A percentile compares a stretch with the other conserved stretches of the same genome.
These are phyloP conservation scores for Sorex maritimensis DNA, from an alignment of 2,797 vertebrate genomes.

Conservation along the genomic window DNA sequence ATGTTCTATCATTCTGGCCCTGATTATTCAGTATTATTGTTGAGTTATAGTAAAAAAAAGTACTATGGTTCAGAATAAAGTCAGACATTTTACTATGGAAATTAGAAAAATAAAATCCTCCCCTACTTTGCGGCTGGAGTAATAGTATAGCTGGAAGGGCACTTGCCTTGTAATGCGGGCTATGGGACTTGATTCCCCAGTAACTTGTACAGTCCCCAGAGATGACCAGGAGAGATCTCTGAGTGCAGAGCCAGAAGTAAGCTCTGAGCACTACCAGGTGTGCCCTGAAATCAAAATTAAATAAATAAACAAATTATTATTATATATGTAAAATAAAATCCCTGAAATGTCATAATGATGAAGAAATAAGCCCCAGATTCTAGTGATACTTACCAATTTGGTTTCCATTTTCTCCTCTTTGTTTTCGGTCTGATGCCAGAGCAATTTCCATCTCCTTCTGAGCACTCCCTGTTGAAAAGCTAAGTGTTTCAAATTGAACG, in stretches of 20 bases:
- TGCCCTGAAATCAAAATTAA: no score
- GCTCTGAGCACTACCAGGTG: no score
- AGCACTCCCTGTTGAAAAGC: conserved; percentile 79
- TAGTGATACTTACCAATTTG: background rate
- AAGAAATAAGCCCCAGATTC: conserved; percentile 47
- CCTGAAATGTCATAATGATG: conserved; percentile 25
- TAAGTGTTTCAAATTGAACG: conserved; percentile 80
- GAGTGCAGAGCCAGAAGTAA: no score
- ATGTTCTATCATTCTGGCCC: no score
- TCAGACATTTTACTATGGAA: conserved; percentile 32
- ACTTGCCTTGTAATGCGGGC: no score
- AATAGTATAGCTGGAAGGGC: no score
- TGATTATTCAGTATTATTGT: background rate
- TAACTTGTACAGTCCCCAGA: no score
- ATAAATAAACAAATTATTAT: no score
- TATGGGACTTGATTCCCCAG: no score
- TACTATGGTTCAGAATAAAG: conserved; percentile 8
- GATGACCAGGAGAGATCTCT: no score
- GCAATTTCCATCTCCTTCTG: conserved; percentile 74
- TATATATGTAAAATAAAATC: conserved; percentile 27
- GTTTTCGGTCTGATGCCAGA: conserved; percentile 66
- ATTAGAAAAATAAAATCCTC: conserved; percentile 68
- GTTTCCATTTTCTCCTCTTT: conserved; percentile 70
- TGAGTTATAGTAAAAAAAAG: conserved; percentile 62
- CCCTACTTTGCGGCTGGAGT: no score